These are phyloP conservation scores for Drosophila simulans DNA, from an alignment of 1,140 invertebrate species.

Conservation along the genomic window DNA sequence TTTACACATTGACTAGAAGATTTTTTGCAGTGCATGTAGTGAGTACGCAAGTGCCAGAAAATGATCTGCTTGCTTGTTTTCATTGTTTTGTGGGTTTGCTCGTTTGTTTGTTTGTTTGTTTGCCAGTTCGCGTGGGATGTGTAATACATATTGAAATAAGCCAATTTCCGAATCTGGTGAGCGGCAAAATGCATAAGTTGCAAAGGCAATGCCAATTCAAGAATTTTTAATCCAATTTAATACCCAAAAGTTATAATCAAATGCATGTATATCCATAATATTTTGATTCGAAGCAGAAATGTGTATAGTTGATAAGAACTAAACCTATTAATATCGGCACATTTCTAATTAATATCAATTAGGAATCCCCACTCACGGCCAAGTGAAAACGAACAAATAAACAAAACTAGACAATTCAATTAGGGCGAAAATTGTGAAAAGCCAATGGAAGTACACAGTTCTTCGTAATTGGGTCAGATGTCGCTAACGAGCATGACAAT, in stretches of 20 bases:
- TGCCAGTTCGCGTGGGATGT: slow-evolving; percentile 34
- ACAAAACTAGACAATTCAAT: slow-evolving; percentile 47
- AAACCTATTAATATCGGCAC: not conserved
- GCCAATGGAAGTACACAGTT: slow-evolving; percentile 24
- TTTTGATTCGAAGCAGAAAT: too few species aligned
- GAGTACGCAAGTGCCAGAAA: slow-evolving; percentile 55
- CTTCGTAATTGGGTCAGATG: slow-evolving; percentile 45
- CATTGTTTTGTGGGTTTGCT: slow-evolving; percentile 20
- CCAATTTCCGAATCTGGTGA: slow-evolving; percentile 49
- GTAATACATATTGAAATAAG: slow-evolving; percentile 63
- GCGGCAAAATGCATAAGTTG: not conserved
- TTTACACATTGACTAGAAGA: not conserved
- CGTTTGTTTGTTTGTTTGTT: slow-evolving; percentile 41
- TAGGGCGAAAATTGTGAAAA: slow-evolving; percentile 38
- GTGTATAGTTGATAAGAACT: not conserved
- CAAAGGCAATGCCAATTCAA: too few species aligned
- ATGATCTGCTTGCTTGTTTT: slow-evolving; percentile 29
- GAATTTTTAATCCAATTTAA: not conserved
- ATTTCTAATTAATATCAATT: slow-evolving; percentile 50
- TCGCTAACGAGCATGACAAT: slow-evolving; percentile 31
- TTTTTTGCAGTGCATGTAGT: slow-evolving; percentile 9
- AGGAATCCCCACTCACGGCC: slow-evolving; percentile 12
- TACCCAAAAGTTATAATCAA: too few species aligned
- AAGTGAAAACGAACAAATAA: slow-evolving; percentile 10
- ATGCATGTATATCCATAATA: too few species aligned